Percentiles rank a stretch among this genome's conserved stretches.
phyloP scores from a whole-genome alignment of 1,140 invertebrate species.

The Contarinia nasturtii region DNA sequence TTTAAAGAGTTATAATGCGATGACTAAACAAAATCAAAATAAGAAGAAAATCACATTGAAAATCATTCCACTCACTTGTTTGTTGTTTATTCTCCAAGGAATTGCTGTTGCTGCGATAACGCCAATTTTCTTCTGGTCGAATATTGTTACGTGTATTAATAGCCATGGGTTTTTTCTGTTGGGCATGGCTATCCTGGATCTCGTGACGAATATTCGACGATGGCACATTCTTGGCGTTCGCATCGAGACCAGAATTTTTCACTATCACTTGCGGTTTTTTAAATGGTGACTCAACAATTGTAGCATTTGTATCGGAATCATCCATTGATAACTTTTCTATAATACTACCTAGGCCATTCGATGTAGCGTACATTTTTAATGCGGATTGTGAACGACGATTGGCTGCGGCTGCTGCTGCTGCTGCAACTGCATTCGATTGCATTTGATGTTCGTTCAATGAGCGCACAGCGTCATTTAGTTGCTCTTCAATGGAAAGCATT shows the following conservation, averaged over 20 bases:
- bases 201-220: slow-evolving; percentile 1
- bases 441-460: background rate
- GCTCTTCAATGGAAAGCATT: background rate
- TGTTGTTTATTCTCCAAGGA: slow-evolving; percentile 7
- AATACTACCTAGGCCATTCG: slow-evolving; percentile 25
- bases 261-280: background rate
- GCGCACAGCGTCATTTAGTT: background rate
- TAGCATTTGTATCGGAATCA: too few species aligned
- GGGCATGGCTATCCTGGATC: background rate
- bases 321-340: slow-evolving; percentile 12
- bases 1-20: too few species aligned
- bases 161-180: background rate
- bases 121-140: slow-evolving; percentile 17
- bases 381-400: background rate
- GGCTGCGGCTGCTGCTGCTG: slow-evolving; percentile 3
- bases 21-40: too few species aligned
- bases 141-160: slow-evolving; percentile 4
- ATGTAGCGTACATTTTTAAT: background rate
- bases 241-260: background rate
- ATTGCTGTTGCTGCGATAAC: slow-evolving; percentile 14
- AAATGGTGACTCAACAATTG: too few species aligned
- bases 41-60: too few species aligned
- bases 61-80: slow-evolving; percentile 13
- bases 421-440: background rate
- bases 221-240: background rate